phyloP scores from a whole-genome alignment of 2,797 vertebrate species.

The Phalanger gymnotis region DNA sequence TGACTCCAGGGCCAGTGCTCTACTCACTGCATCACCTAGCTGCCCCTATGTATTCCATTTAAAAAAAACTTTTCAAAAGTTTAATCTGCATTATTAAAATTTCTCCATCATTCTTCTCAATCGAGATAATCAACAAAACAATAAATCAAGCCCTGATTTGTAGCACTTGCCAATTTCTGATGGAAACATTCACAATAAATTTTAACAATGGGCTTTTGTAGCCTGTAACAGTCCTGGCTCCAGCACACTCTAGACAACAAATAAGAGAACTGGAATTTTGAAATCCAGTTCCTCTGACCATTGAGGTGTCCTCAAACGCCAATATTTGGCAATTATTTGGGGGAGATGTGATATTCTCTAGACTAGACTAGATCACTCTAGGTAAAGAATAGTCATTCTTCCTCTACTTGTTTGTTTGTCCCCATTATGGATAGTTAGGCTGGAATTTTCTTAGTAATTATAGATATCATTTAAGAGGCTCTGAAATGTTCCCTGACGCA shows the following conservation, averaged over 20 bases:
- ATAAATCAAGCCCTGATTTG: not conserved
- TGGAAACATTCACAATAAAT: not conserved
- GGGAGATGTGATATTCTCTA: not conserved
- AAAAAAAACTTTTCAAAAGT: not conserved
- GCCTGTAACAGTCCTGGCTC: not conserved
- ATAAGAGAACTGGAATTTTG: not conserved
- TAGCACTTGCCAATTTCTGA: not conserved
- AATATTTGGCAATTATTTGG: not conserved
- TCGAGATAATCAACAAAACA: not conserved
- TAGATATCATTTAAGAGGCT: not conserved
- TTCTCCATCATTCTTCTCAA: not conserved
- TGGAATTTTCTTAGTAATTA: not conserved
- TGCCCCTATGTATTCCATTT: not conserved
- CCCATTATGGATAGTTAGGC: not conserved
- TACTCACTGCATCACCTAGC: no score
- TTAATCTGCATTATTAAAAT: not conserved
- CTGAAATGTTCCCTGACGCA: not conserved
- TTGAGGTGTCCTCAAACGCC: not conserved
- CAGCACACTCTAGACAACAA: not conserved
- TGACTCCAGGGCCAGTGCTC: no score
- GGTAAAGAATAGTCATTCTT: not conserved
- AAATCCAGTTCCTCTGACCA: not conserved
- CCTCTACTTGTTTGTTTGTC: not conserved
- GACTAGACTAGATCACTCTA: not conserved
- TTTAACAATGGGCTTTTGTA: not conserved